Conservation (phyloP, 2,888 invertebrate species). For the Catonia carolina region DNA sequence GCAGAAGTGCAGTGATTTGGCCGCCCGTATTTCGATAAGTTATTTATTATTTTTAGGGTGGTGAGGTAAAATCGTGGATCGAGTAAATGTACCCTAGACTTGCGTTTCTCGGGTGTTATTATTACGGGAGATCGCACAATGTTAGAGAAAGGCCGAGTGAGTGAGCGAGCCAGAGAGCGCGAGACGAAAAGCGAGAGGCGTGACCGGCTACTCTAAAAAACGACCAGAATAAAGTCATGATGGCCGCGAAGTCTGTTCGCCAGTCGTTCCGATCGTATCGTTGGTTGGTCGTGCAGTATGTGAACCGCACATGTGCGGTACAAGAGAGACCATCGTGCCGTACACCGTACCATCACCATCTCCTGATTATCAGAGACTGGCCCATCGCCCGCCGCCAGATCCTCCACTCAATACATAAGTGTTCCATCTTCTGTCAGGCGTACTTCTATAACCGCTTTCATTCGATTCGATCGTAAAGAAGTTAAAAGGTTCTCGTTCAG, state of each 20-base stretch:
- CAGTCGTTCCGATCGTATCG: neutral
- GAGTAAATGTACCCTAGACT: no score
- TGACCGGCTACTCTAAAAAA: slow-evolving; percentile 24
- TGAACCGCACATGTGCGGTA: no score
- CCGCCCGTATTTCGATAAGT: no score
- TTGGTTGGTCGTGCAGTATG: neutral
- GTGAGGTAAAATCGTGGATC: no score
- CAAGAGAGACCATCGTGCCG: neutral
- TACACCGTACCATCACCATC: slow-evolving; percentile 1
- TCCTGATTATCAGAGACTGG: neutral
- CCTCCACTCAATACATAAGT: no score
- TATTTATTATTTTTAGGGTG: no score
- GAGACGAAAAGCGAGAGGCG: slow-evolving; percentile 18
- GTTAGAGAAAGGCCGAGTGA: neutral
- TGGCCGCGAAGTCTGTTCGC: slow-evolving; percentile 14
- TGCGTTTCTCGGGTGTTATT: neutral
- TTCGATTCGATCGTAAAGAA: no score
- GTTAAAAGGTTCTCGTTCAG: no score
- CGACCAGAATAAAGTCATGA: slow-evolving; percentile 22
- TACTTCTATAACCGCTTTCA: no score
- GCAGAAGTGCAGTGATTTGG: no score
- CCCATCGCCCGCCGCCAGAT: no score
- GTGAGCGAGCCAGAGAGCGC: neutral
- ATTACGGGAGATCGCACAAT: neutral
- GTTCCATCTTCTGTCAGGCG: no score